Evolutionary conservation across 35 echinoderm and acorn worm species (phyloP).

Genomic region (Patiria miniata): DNA sequence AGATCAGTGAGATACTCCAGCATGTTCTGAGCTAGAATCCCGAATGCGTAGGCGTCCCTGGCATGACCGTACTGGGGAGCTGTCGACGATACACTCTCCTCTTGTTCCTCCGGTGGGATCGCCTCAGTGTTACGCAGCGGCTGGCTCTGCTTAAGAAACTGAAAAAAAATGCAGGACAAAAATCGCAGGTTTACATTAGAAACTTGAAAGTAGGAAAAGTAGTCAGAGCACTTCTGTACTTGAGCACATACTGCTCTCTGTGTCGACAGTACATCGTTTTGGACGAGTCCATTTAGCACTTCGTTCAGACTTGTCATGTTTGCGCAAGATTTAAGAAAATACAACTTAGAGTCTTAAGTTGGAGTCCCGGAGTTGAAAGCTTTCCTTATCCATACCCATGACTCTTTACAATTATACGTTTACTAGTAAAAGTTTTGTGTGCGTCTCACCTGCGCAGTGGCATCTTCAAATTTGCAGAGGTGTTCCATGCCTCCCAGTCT

Average conservation of each 20-base stretch:
- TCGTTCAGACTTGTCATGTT: too few species aligned
- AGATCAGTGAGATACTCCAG: slow-evolving; percentile 88
- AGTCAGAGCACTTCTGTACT: too few species aligned
- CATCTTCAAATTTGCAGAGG: slow-evolving; percentile 98
- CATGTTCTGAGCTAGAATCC: slow-evolving; percentile 73
- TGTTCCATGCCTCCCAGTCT: slow-evolving; percentile 94
- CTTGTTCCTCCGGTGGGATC: slow-evolving; percentile 91
- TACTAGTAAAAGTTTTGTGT: too few species aligned
- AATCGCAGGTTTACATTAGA: neutral
- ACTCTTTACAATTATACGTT: too few species aligned
- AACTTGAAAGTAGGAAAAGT: too few species aligned
- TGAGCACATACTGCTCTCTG: too few species aligned
- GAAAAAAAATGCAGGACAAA: neutral
- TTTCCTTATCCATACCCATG: too few species aligned
- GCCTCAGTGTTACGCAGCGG: slow-evolving; percentile 61
- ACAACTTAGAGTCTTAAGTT: too few species aligned
- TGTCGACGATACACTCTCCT: slow-evolving; percentile 64
- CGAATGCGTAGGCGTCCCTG: slow-evolving; percentile 93
- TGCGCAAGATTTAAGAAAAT: too few species aligned
- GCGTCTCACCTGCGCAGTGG: slow-evolving; percentile 76
- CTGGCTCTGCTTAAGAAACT: slow-evolving; percentile 87
- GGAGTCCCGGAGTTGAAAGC: too few species aligned
- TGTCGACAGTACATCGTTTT: too few species aligned
- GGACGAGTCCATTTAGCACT: too few species aligned
- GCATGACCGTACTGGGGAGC: slow-evolving; percentile 83